phyloP scores from a whole-genome alignment of 2,113 vertebrate genomes.

The Oncorhynchus tshawytscha region DNA sequence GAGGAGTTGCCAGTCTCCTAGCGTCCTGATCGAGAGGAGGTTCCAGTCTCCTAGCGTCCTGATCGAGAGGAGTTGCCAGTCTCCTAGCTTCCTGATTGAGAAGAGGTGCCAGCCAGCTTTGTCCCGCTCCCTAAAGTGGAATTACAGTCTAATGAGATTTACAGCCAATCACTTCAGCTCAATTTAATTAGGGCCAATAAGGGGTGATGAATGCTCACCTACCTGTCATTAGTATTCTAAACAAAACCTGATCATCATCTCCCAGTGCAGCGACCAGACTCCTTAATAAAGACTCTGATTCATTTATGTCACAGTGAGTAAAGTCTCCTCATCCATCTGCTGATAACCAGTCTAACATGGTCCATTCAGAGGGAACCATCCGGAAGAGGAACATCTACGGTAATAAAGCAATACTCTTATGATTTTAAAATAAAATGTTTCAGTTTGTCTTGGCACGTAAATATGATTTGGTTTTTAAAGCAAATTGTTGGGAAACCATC shows the following conservation, averaged over 20 bases:
- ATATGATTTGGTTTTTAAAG: background rate
- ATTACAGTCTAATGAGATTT: slow-evolving; percentile 80
- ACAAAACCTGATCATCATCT: slow-evolving; percentile 76
- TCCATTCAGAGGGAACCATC: slow-evolving; percentile 42
- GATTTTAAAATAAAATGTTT: background rate
- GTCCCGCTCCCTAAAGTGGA: slow-evolving; percentile 71
- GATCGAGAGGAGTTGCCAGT: too few relatives aligned
- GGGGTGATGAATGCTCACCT: slow-evolving; percentile 78
- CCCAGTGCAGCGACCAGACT: slow-evolving; percentile 64
- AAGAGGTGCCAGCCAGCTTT: slow-evolving; percentile 62
- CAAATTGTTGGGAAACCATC: background rate
- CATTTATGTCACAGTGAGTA: slow-evolving; percentile 71
- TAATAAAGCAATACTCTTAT: background rate
- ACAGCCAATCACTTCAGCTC: slow-evolving; percentile 73
- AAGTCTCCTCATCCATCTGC: slow-evolving; percentile 58
- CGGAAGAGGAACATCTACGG: slow-evolving; percentile 33
- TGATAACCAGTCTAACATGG: slow-evolving; percentile 59
- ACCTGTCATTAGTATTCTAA: slow-evolving; percentile 77
- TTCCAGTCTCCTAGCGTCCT: too few relatives aligned
- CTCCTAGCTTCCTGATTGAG: too few relatives aligned
- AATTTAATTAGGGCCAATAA: slow-evolving; percentile 79
- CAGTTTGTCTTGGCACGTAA: background rate
- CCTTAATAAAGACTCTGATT: slow-evolving; percentile 77
- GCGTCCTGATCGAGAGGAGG: too few relatives aligned
- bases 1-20: too few relatives aligned